Percentiles rank a stretch among this genome's conserved stretches.
These are phyloP conservation scores for Cyanocitta stelleri DNA, from an alignment of 2,113 vertebrate genomes.

Conservation along the genomic window DNA sequence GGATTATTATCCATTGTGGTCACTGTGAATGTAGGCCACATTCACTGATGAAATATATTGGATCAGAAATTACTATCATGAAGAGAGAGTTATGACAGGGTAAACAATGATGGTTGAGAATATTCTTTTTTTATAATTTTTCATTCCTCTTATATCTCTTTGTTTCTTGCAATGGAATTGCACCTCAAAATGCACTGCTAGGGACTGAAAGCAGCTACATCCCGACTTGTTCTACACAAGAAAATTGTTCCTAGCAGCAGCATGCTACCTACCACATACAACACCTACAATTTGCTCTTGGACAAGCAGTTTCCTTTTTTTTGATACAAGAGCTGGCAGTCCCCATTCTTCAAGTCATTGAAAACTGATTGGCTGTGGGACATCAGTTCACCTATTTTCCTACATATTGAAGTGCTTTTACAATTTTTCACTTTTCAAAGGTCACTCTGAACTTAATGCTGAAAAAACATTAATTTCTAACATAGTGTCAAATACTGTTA, in stretches of 20 bases:
- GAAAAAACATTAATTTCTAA: not conserved
- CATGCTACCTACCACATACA: not conserved
- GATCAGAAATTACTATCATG: not conserved
- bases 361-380: not conserved
- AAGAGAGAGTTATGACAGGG: not conserved
- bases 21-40: not conserved
- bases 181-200: not conserved
- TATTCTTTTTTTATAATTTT: not conserved
- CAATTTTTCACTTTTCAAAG: not conserved
- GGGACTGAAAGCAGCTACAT: not conserved
- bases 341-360: not conserved
- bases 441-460: not conserved
- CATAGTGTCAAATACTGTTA: not conserved
- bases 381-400: not conserved
- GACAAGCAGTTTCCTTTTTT: not conserved
- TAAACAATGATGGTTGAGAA: not conserved
- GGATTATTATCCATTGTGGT: not conserved
- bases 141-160: not conserved
- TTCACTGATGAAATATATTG: not conserved
- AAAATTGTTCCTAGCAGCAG: not conserved
- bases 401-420: not conserved
- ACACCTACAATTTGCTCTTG: not conserved
- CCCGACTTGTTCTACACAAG: not conserved
- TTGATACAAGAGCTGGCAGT: not conserved
- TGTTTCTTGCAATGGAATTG: not conserved